Evolutionary conservation across 2,888 invertebrate genomes (phyloP), one percentile per base, ranked within the genome.

Genomic region (Drosophila phalerata): DNA sequence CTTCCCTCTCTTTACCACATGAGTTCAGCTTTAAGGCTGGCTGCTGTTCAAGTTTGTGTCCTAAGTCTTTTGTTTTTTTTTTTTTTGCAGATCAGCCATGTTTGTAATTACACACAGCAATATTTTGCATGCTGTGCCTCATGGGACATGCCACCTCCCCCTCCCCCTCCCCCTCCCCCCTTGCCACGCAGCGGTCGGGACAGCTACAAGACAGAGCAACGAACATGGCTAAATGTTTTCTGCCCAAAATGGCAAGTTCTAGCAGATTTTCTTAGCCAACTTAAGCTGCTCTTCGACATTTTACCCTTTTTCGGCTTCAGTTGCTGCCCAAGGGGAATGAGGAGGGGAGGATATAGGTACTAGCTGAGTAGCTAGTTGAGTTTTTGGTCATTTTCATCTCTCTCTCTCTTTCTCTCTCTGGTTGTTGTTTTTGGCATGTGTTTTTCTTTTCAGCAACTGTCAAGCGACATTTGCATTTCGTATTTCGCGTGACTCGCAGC

Each of bases 231-330:
- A 78, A 88, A 88, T 81, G 84, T 75, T 84, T 76, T 68, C 66
- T 60, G 65, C 88, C 85, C 75, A 84, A 85, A 80, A 81, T 81
- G 88, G 85, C 68, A 78, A 81, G 66, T 85, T 85, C 88, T 78
- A 77, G 79, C 88, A 85, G 85, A 83, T 85, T 85, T 87, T 69
- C 52, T 45, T 65, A 9, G 55, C 47, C 52, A 47, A 47, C 55
- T 37, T 37, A 2, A 37, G 37, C 71, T 66, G 62, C 63, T 62
- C 74, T 69, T 77, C 75, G 69, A 64, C 76, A 76, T 77, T 79
- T 73, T 85, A 71, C 77, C 83, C 79, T 75, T 84, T 83, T 86
- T 68, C 32, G 30, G 30, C n/a, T 15, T 37, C 60, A 49, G 40
- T 47, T 32, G 25, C 45, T 34, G 15, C 11, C 0, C 10, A 11